A percentile compares a stretch with the other conserved stretches of the same genome.
phyloP scores from a whole-genome alignment of 64 coral and sea anemone genomes.

The Dendronephthya gigantea region DNA sequence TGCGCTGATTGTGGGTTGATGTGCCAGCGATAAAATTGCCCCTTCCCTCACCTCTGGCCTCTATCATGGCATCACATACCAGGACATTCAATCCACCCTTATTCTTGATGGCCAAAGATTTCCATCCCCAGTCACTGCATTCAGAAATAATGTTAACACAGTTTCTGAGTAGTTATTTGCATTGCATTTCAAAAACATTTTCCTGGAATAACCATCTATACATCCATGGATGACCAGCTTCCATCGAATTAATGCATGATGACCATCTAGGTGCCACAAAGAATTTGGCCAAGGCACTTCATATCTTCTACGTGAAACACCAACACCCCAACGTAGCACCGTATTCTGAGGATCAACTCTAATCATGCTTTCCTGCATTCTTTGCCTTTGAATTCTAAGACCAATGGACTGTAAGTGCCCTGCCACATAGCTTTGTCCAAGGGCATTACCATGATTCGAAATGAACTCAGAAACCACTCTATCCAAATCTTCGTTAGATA shows the following conservation, averaged over 20 bases:
- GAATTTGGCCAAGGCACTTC: conserved; percentile 9
- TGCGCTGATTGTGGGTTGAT: too few species aligned
- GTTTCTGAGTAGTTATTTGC: background rate
- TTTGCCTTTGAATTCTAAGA: background rate
- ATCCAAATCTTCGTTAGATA: too few species aligned
- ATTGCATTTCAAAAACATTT: background rate
- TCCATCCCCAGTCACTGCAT: background rate
- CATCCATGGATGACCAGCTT: conserved; percentile 22
- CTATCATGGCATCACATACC: conserved; percentile 12
- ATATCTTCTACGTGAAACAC: conserved; percentile 9
- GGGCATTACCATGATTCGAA: too few species aligned
- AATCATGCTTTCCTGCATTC: background rate
- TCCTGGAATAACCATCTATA: conserved; percentile 20
- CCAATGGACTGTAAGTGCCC: background rate
- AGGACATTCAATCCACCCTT: background rate
- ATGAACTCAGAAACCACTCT: too few species aligned
- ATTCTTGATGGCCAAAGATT: background rate
- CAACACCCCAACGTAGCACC: conserved; percentile 10
- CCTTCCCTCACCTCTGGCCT: background rate
- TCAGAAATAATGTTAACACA: background rate
- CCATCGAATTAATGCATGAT: conserved; percentile 19
- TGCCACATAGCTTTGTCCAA: too few species aligned
- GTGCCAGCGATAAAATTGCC: too few species aligned
- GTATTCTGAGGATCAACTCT: conserved; percentile 14
- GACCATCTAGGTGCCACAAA: conserved; percentile 18